Conservation (phyloP, 2,113 vertebrate species). For the Pedetes capensis region DNA sequence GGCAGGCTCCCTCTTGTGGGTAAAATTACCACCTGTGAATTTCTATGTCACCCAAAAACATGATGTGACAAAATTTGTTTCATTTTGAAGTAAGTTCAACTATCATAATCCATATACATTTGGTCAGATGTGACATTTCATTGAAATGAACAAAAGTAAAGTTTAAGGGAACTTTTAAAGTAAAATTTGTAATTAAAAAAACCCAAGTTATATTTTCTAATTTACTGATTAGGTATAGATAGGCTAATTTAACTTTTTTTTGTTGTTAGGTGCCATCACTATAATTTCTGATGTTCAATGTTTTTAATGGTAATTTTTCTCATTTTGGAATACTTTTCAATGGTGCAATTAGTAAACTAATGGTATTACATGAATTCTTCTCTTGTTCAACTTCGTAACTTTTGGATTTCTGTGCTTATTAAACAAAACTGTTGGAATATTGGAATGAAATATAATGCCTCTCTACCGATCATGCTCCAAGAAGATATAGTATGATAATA, state of each 20-base stretch:
- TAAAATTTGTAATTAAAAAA: neutral
- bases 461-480: neutral
- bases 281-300: neutral
- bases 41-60: constrained; percentile 16
- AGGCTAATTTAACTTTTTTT: no score
- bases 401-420: neutral
- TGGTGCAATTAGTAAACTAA: neutral
- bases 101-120: neutral
- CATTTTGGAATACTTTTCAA: neutral
- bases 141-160: neutral
- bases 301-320: neutral
- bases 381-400: neutral
- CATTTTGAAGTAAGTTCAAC: neutral
- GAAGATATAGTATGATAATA: neutral
- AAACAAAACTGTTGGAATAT: neutral
- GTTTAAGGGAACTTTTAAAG: neutral
- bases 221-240: neutral
- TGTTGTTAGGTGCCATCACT: no score
- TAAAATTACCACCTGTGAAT: constrained; percentile 59
- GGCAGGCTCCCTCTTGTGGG: constrained; percentile 77
- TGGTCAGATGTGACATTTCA: neutral
- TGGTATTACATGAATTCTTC: neutral
- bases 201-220: neutral
- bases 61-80: neutral
- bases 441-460: neutral